A percentile compares a stretch with the other conserved stretches of the same genome.
Evolutionary conservation across 2,888 invertebrate species (phyloP).

Genomic region (Lochmaea capreae): DNA sequence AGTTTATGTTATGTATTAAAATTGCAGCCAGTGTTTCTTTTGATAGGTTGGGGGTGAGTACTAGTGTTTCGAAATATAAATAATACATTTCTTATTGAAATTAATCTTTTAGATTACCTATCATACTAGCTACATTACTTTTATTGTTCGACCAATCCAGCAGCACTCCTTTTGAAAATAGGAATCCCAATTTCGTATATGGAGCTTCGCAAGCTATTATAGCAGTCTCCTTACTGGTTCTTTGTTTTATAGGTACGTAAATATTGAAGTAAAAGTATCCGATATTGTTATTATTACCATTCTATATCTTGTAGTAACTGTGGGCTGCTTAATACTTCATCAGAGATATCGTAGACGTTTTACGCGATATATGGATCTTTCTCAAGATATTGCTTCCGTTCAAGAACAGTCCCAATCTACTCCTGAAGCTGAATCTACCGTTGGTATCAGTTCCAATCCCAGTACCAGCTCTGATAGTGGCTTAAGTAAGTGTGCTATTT

Average conservation of each 20-base stretch:
- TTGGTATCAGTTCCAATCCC: constrained; percentile 43
- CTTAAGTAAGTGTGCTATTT: constrained; percentile 17
- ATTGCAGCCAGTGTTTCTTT: constrained; percentile 76
- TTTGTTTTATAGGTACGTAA: constrained; percentile 80
- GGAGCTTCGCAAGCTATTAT: constrained; percentile 82
- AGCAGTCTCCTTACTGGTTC: constrained; percentile 79
- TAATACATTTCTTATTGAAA: background rate
- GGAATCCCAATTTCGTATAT: constrained; percentile 82
- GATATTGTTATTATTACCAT: background rate
- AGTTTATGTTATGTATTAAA: constrained; percentile 86
- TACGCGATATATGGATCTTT: constrained; percentile 73
- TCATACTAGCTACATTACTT: constrained; percentile 74
- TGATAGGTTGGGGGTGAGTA: constrained; percentile 71
- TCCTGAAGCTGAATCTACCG: constrained; percentile 49
- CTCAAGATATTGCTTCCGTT: constrained; percentile 69
- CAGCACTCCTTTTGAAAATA: constrained; percentile 70
- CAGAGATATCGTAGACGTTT: constrained; percentile 81
- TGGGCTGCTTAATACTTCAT: constrained; percentile 85
- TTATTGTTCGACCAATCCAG: constrained; percentile 68
- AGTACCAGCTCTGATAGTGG: constrained; percentile 48
- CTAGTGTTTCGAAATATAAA: background rate
- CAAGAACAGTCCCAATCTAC: constrained; percentile 49
- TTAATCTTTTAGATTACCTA: constrained; percentile 71
- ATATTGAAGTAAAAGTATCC: too few relatives aligned
- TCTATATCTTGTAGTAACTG: constrained; percentile 72